Percentiles rank a stretch among this genome's conserved stretches.
These are phyloP conservation scores for Acanthopagrus latus DNA, from an alignment of 2,797 vertebrate genomes.

Conservation along the genomic window DNA sequence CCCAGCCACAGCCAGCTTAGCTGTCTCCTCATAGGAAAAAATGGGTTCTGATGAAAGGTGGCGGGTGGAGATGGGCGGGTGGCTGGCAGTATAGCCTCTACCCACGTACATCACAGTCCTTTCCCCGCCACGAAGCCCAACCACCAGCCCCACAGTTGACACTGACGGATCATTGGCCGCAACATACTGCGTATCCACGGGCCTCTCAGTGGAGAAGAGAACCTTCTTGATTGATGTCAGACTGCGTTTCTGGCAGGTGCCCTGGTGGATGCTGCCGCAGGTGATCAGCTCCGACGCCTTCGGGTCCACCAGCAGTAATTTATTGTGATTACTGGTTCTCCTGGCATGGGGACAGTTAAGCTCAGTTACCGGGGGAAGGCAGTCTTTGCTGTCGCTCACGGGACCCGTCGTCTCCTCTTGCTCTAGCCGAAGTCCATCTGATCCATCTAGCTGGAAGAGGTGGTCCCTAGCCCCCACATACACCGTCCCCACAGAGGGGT, in stretches of 20 bases:
- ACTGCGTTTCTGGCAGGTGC: conserved; percentile 94
- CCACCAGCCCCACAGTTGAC: conserved; percentile 93
- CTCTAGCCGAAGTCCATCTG: conserved; percentile 86
- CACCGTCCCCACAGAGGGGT: conserved; percentile 89
- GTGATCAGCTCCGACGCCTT: conserved; percentile 90
- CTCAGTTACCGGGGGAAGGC: conserved; percentile 91
- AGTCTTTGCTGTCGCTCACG: conserved; percentile 94
- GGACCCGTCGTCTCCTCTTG: conserved; percentile 90
- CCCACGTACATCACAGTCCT: conserved; percentile 93
- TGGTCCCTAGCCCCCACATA: conserved; percentile 94
- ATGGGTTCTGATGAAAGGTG: conserved; percentile 89
- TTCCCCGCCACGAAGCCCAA: conserved; percentile 81
- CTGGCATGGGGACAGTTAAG: conserved; percentile 91
- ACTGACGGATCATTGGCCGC: conserved; percentile 93
- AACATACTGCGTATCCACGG: conserved; percentile 96
- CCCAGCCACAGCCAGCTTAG: conserved; percentile 92
- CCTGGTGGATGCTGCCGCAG: conserved; percentile 95
- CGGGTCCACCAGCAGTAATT: conserved; percentile 91
- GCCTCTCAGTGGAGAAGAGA: conserved; percentile 91
- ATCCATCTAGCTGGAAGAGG: conserved; percentile 92
- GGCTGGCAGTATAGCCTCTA: conserved; percentile 94
- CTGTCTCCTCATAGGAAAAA: conserved; percentile 97
- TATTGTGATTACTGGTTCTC: conserved; percentile 92
- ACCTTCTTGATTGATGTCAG: conserved; percentile 84
- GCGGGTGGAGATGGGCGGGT: conserved; percentile 95